These are phyloP conservation scores for Paragorgia papillata DNA, from an alignment of 92 coral and sea anemone species.

Conservation along the genomic window DNA sequence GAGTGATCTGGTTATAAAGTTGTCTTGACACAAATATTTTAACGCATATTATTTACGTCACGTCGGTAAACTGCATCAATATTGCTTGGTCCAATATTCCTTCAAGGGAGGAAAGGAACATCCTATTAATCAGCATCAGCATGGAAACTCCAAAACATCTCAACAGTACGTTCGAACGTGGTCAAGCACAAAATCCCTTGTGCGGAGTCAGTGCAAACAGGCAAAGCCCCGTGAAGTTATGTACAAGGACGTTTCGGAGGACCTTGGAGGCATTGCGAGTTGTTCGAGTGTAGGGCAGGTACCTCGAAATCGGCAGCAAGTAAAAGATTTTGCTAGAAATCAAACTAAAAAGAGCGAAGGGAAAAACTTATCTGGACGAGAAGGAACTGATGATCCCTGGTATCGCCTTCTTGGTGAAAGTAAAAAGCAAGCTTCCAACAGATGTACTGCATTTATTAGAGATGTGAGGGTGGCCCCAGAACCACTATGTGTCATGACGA, in stretches of 20 bases:
- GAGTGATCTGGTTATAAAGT: too few relatives aligned
- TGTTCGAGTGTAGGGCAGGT: constrained; percentile 20
- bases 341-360: neutral
- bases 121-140: neutral
- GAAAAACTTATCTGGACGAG: constrained; percentile 13
- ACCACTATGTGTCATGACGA: constrained; percentile 43
- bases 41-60: too few relatives aligned
- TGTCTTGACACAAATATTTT: too few relatives aligned
- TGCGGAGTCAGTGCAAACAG: neutral
- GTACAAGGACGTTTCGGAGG: neutral
- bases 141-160: constrained; percentile 6
- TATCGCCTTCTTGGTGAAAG: constrained; percentile 40
- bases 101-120: constrained; percentile 2
- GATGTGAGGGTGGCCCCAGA: constrained; percentile 50
- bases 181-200: neutral
- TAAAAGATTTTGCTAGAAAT: constrained; percentile 11
- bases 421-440: constrained; percentile 33
- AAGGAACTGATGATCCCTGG: constrained; percentile 40
- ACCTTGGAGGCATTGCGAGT: constrained; percentile 19
- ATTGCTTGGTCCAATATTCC: constrained; percentile 15
- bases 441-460: constrained; percentile 41
- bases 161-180: constrained; percentile 17
- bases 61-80: constrained; percentile 3
- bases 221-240: constrained; percentile 10
- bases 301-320: constrained; percentile 30